Conservation (phyloP, 2,113 vertebrate genomes). For the Psammodynastes pulverulentus region DNA sequence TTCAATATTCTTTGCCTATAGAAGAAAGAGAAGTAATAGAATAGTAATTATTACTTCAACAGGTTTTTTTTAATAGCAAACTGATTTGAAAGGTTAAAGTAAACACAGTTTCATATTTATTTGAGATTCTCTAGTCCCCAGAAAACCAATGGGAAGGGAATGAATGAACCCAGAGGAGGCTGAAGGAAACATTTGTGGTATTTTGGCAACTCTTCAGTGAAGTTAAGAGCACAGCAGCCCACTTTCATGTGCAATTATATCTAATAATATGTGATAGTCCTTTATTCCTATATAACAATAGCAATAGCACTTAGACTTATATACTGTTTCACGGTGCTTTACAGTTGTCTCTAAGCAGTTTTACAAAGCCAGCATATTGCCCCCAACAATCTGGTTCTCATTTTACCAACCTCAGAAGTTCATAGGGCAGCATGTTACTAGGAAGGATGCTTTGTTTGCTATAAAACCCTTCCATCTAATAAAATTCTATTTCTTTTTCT, state of each 20-base stretch:
- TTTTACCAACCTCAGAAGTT: neutral
- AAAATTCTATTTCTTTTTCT: constrained; percentile 8
- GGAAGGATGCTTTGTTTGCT: constrained; percentile 24
- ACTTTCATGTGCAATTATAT: neutral
- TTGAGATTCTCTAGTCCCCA: neutral
- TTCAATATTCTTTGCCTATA: neutral
- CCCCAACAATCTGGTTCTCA: too few relatives aligned
- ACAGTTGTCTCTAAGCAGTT: too few relatives aligned
- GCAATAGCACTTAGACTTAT: too few relatives aligned
- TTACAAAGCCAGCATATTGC: too few relatives aligned
- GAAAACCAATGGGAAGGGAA: neutral
- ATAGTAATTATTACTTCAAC: neutral
- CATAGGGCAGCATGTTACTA: neutral
- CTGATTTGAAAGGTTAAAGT: neutral
- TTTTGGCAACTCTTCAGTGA: neutral
- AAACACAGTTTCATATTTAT: neutral
- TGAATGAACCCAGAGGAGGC: neutral
- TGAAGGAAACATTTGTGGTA: neutral
- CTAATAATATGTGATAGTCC: neutral
- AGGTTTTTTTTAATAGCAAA: neutral
- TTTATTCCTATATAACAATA: neutral
- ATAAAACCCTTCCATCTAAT: constrained; percentile 35
- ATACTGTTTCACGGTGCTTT: too few relatives aligned
- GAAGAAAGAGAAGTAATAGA: neutral
- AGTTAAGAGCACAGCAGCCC: neutral